Conservation (phyloP, 2,113 vertebrate genomes). For the Paratilapia polleni region DNA sequence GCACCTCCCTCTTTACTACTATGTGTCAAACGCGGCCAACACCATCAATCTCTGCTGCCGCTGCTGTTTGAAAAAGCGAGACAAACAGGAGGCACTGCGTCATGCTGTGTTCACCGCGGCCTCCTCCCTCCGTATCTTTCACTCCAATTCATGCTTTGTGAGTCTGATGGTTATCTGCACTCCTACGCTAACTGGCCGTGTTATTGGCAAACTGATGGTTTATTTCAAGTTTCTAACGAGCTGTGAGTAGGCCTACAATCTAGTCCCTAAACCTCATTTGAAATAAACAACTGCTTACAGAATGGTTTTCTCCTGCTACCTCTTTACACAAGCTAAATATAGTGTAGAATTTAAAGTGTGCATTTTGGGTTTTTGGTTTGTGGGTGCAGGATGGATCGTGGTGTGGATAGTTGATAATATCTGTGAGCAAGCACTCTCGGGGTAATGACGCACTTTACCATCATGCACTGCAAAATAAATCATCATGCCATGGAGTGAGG, state of each 20-base stretch:
- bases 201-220: slow-evolving; percentile 27
- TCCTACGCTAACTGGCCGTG: not conserved
- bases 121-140: slow-evolving; percentile 12
- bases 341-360: slow-evolving; percentile 46
- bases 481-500: slow-evolving; percentile 11
- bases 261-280: not conserved
- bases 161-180: slow-evolving; percentile 9
- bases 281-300: slow-evolving; percentile 38
- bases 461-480: slow-evolving; percentile 45
- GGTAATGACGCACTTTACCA: slow-evolving; percentile 48
- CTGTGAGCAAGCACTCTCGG: slow-evolving; percentile 40
- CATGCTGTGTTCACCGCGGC: not conserved
- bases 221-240: slow-evolving; percentile 14
- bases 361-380: slow-evolving; percentile 51
- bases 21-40: slow-evolving; percentile 2
- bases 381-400: slow-evolving; percentile 39
- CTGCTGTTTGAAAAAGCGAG: slow-evolving; percentile 40
- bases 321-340: slow-evolving; percentile 45
- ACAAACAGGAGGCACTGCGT: slow-evolving; percentile 37
- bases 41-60: slow-evolving; percentile 37
- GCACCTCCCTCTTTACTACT: slow-evolving; percentile 25
- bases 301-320: slow-evolving; percentile 24
- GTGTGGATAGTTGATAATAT: slow-evolving; percentile 58
- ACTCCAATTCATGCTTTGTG: slow-evolving; percentile 5
- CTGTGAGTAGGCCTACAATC: slow-evolving; percentile 30